These are phyloP conservation scores for Porites lutea DNA, from an alignment of 64 coral and sea anemone species.

Conservation along the genomic window DNA sequence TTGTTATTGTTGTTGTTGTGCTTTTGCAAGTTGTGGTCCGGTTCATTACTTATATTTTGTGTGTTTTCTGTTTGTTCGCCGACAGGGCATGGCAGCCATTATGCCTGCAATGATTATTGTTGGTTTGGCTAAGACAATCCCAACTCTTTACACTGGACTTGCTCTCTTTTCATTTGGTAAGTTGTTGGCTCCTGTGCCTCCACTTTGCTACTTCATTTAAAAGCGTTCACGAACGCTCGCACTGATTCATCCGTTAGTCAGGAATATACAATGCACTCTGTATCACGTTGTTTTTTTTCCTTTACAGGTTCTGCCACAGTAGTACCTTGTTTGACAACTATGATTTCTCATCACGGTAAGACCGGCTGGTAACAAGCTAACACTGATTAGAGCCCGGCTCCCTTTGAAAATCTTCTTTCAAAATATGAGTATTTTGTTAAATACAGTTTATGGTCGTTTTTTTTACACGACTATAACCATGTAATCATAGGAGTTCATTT, in stretches of 20 bases:
- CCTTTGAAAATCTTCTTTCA: too few species aligned
- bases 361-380: background rate
- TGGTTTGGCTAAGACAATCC: slow-evolving; percentile 78
- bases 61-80: background rate
- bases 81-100: slow-evolving; percentile 89
- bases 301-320: slow-evolving; percentile 86
- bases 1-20: too few species aligned
- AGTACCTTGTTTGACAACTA: slow-evolving; percentile 87
- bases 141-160: slow-evolving; percentile 80
- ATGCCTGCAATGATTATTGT: slow-evolving; percentile 92
- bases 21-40: too few species aligned
- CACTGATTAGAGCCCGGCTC: too few species aligned
- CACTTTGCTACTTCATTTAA: background rate
- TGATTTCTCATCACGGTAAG: slow-evolving; percentile 95
- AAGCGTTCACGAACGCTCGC: too few species aligned
- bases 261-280: too few species aligned
- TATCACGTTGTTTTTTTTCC: background rate
- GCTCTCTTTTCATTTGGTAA: slow-evolving; percentile 92
- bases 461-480: too few species aligned
- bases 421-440: too few species aligned
- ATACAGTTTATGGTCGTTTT: too few species aligned
- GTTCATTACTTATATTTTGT: background rate
- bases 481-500: too few species aligned
- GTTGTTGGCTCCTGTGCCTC: background rate
- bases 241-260: too few species aligned